Evolutionary conservation across 2,888 invertebrate species (phyloP), one percentile per base, ranked within the genome.

Genomic region (Synergus japonicus): DNA sequence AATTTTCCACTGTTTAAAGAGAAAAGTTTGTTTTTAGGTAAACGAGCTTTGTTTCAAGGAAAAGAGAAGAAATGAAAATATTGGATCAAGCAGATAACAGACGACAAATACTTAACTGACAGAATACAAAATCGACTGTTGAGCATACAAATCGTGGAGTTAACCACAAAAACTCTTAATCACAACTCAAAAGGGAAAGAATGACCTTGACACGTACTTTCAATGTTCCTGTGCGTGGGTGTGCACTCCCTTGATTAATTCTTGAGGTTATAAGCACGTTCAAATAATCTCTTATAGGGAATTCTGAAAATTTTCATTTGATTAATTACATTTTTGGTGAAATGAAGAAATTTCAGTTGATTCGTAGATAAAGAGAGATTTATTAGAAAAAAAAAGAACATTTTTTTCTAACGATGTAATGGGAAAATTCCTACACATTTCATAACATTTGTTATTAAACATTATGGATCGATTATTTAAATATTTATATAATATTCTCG

Each of bases 71-170:
- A n/a, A 10, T 29, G 37, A 49, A 46, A 49, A 37, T 49, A 69
- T 49, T 69, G 37, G n/a, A 49, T 69, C 37, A 49, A 15, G 15
- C 12, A 15, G 44, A 43, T 43, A 66, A 66, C 66, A 43, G 49
- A 54, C 49, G 49, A 49, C 15, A 15, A 69, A 69, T 49, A 54
- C 15, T 69, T 49, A 29, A 29, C 0, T 29, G 29, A 29, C 37
- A 49, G 15, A 49, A 69, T 49, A 29, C 37, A 46, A 69, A 69
- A 54, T 69, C 49, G 69, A 49, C 49, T 69, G 49, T 67, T 12
- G n/a, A 67, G 67, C 46, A 69, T 49, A 69, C 69, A 69, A 69
- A 69, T 69, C 49, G 49, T 49, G 49, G 49, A 49, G 49, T 49
- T 69, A 15, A 10, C 44, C 66, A 66, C 12, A 66, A 9, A 69